Base-by-base conservation (phyloP, 2,797 vertebrate species). In the Ispidina lecontei region DNA sequence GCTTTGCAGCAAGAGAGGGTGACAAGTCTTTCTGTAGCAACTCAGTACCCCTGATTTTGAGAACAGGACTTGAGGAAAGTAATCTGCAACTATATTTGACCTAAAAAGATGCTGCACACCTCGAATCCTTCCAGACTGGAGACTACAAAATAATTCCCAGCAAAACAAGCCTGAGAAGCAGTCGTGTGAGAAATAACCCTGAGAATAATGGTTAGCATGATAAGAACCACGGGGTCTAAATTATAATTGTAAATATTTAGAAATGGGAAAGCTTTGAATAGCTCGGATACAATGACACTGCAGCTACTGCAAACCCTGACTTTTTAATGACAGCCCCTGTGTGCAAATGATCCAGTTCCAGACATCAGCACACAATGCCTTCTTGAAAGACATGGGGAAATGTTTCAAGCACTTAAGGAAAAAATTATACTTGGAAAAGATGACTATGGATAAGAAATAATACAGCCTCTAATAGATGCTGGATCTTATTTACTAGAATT, bases 401-500 rank as follows among this genome's bases (percentile, higher is more conserved):
- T 2, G 7, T 71, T 82, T 64, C 5, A 1, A 94, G 52, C 28
- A 35, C 51, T 79, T 35, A 75, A 84, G 13, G 33, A 86, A 94
- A 84, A 90, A 52, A 81, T 6, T 19, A 62, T 2, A n/a, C 28
- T 56, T 72, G 14, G 44, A 82, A 83, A 94, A 85, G 63, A 85
- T 80, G 63, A 73, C 33, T 63, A 63, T 35, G 43, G 55, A 64
- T 71, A 62, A 8, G 37, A 62, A 94, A 93, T 82, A 93, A 91
- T 49, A 35, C 91, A n/a, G 22, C 8, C 39, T 84, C 46, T 58
- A 89, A 94, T 26, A 89, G 72, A 90, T 74, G 55, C 60, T 52
- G 69, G 41, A 90, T 76, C 73, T 77, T 94, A 92, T 95, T 96
- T 95, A 91, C 71, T n/a, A 64, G 69, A 75, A 87, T 91, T 75